Evolutionary conservation across 2,888 invertebrate genomes (phyloP).

Genomic region (Arge pagana): DNA sequence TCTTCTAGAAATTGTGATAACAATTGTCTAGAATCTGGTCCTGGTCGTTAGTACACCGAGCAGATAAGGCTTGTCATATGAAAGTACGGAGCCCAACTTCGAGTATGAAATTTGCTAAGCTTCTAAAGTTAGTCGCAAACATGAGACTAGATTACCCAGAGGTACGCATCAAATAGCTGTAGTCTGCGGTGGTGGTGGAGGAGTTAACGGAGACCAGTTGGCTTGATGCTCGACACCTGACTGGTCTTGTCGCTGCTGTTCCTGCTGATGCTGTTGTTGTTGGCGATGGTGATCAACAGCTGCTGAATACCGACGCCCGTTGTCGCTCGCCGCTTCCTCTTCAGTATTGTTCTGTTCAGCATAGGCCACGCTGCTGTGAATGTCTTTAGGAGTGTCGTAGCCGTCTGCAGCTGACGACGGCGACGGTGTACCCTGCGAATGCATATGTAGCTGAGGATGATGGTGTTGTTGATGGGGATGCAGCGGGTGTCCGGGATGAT

Average conservation of each 20-base stretch:
- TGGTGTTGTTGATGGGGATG: conserved; percentile 40
- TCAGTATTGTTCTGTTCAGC: conserved; percentile 5
- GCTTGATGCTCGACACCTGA: conserved; percentile 41
- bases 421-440: conserved; percentile 8
- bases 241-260: conserved; percentile 46
- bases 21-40: too few species aligned
- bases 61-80: too few species aligned
- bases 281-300: conserved; percentile 22
- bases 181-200: conserved; percentile 51
- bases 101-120: too few species aligned
- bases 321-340: conserved; percentile 3
- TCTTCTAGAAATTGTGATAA: too few species aligned
- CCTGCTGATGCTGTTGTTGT: conserved; percentile 43
- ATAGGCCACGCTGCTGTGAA: conserved; percentile 5
- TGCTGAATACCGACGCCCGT: conserved; percentile 12
- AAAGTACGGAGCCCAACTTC: too few species aligned
- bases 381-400: conserved; percentile 11
- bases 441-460: conserved; percentile 26
- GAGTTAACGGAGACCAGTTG: conserved; percentile 50
- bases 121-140: too few species aligned
- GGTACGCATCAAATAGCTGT: conserved; percentile 51
- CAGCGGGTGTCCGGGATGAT: conserved; percentile 37
- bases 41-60: too few species aligned
- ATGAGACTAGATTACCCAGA: not conserved
- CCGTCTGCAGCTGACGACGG: conserved; percentile 7